A percentile compares a stretch with the other conserved stretches of the same genome.
Evolutionary conservation across 2,113 vertebrate species (phyloP).

Genomic region (Dinomys branickii): DNA sequence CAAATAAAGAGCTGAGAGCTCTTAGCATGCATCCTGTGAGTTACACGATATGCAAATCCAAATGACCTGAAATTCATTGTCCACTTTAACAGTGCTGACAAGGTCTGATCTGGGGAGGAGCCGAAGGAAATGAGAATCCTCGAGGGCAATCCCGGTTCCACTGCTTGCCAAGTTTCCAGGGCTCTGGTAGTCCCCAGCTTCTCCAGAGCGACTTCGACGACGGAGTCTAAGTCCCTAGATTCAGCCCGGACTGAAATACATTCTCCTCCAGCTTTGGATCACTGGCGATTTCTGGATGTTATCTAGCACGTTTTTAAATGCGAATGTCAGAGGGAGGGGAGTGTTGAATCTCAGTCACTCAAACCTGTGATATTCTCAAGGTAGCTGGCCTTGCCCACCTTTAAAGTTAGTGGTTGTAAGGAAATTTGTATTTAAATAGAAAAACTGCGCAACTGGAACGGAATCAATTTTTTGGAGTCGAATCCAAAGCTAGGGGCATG

Average conservation of each 20-base stretch:
- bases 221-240: not conserved
- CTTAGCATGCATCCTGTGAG: slow-evolving; percentile 21
- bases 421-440: not conserved
- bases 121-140: not conserved
- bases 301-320: not conserved
- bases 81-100: slow-evolving; percentile 46
- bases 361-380: not conserved
- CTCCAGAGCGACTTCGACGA: accelerated
- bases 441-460: not conserved
- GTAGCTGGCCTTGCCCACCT: not conserved
- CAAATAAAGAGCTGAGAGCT: slow-evolving; percentile 55
- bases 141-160: not conserved
- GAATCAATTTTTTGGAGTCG: not conserved
- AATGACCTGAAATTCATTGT: slow-evolving; percentile 67
- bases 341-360: not conserved
- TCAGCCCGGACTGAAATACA: not conserved
- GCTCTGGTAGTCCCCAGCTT: not conserved
- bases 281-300: not conserved
- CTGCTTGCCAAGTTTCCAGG: not conserved
- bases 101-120: slow-evolving; percentile 13
- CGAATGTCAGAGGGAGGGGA: not conserved
- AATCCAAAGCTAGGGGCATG: not conserved
- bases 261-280: not conserved
- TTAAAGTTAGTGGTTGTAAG: not conserved
- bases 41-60: slow-evolving; percentile 46